Conservation (phyloP, 2,797 vertebrate genomes). For the Glyptemys insculpta region DNA sequence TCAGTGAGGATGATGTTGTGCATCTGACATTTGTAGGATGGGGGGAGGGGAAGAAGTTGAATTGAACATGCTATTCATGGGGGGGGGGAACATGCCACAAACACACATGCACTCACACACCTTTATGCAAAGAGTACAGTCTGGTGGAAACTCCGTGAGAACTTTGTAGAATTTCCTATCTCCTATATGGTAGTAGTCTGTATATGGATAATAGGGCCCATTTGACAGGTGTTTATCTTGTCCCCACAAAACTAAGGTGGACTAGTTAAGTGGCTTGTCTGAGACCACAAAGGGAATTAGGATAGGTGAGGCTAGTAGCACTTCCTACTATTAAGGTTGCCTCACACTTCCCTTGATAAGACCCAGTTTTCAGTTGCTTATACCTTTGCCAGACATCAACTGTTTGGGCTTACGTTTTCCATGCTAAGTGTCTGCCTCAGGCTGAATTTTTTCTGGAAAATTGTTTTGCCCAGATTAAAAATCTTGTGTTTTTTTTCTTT, state of each 20-base stretch:
- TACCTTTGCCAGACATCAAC: no score
- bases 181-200: background rate
- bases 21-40: background rate
- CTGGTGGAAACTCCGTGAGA: no score
- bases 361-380: no score
- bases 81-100: no score
- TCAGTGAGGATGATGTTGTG: background rate
- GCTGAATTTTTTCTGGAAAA: background rate
- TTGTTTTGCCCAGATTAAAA: accelerated
- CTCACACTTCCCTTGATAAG: conserved; percentile 7
- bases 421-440: background rate
- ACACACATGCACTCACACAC: no score
- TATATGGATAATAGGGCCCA: accelerated
- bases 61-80: background rate
- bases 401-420: background rate
- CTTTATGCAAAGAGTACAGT: no score
- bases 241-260: background rate
- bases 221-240: background rate
- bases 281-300: background rate
- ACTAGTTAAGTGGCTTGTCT: background rate
- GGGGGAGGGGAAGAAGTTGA: background rate
- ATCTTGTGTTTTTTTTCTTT: background rate
- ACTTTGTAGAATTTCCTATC: background rate
- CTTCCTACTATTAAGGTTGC: background rate
- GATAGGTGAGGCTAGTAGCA: background rate